These are phyloP conservation scores for Ceratitis capitata DNA, from an alignment of 1,140 invertebrate genomes.

Conservation along the genomic window DNA sequence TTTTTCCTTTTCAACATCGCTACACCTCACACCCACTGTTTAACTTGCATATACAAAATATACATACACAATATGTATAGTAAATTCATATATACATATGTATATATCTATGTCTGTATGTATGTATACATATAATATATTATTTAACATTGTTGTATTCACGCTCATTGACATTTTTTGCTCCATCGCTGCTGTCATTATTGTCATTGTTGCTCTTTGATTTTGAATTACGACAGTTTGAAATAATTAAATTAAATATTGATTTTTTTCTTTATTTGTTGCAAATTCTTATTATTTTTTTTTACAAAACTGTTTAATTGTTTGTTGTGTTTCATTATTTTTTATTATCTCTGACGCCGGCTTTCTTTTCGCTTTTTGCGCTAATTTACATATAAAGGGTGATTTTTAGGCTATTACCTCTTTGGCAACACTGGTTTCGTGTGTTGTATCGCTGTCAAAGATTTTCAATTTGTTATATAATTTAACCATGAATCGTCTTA, in stretches of 20 bases:
- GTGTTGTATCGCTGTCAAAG: too few relatives aligned
- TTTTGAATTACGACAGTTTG: background rate
- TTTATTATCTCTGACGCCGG: background rate
- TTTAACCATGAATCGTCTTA: too few relatives aligned
- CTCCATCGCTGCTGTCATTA: background rate
- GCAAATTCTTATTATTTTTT: background rate
- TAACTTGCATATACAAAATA: background rate
- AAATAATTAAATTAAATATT: slow-evolving; percentile 29
- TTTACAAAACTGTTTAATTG: background rate
- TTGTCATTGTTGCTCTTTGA: background rate
- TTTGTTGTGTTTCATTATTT: background rate
- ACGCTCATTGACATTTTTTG: slow-evolving; percentile 24
- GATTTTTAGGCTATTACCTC: too few relatives aligned
- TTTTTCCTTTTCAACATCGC: background rate
- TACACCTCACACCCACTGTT: background rate
- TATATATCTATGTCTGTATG: background rate
- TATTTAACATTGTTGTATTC: slow-evolving; percentile 1
- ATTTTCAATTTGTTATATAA: too few relatives aligned
- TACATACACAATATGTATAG: background rate
- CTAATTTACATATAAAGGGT: too few relatives aligned
- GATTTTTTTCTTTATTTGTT: background rate
- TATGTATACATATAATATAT: background rate
- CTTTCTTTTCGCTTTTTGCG: background rate
- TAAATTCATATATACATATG: too few relatives aligned
- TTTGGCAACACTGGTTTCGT: too few relatives aligned